These are phyloP conservation scores for Sebastes miniatus DNA, from an alignment of 2,797 vertebrate species.

Conservation along the genomic window DNA sequence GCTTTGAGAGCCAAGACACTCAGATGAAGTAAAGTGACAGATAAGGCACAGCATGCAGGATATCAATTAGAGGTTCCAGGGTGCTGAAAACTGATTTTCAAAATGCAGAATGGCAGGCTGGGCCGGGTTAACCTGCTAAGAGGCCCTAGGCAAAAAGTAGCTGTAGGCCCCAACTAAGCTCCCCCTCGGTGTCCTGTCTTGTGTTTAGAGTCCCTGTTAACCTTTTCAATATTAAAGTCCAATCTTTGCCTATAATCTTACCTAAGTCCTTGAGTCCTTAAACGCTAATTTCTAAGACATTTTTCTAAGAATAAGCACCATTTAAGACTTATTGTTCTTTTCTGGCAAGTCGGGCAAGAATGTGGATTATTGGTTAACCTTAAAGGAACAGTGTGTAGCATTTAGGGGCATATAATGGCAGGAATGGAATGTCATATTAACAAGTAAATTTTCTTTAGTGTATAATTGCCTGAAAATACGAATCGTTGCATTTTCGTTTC, in stretches of 20 bases:
- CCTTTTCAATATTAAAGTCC: not conserved
- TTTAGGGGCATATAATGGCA: too few species aligned
- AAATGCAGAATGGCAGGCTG: not conserved
- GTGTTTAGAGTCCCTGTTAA: not conserved
- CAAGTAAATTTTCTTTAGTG: too few species aligned
- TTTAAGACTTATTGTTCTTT: not conserved
- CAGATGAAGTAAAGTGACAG: not conserved
- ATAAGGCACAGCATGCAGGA: not conserved
- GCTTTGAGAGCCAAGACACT: not conserved
- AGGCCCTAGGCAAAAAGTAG: not conserved
- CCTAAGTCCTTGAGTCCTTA: not conserved
- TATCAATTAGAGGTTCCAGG: not conserved
- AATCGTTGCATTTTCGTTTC: too few species aligned
- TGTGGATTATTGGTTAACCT: not conserved
- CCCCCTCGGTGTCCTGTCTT: not conserved
- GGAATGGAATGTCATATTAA: too few species aligned
- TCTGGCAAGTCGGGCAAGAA: not conserved
- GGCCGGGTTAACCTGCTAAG: not conserved
- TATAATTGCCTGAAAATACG: too few species aligned
- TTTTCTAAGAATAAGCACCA: not conserved
- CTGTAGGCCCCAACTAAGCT: not conserved
- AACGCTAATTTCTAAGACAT: not conserved
- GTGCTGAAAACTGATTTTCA: not conserved
- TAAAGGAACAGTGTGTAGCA: too few species aligned
- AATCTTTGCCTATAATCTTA: not conserved